These are phyloP conservation scores for Chymomyza fuscimana DNA, from an alignment of 2,888 invertebrate genomes.

Conservation along the genomic window DNA sequence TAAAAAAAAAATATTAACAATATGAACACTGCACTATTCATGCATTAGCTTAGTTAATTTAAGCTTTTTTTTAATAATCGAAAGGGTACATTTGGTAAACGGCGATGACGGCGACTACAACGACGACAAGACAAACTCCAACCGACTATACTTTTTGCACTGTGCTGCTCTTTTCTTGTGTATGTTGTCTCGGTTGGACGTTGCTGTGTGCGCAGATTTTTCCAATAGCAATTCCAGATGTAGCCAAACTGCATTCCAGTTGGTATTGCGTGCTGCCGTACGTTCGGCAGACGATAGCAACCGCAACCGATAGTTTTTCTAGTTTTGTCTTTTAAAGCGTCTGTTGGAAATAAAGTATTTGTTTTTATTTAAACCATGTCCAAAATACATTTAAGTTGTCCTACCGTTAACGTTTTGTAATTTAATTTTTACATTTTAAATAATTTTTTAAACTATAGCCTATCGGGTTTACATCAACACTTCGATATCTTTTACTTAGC, in stretches of 20 bases:
- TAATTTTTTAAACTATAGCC: neutral
- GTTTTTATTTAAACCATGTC: no score
- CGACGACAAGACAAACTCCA: neutral
- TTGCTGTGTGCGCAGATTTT: neutral
- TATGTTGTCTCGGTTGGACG: neutral
- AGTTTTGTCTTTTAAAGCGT: neutral
- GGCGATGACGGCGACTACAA: neutral
- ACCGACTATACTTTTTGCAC: conserved; percentile 1
- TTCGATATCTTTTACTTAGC: neutral
- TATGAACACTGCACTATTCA: neutral
- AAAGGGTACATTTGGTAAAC: neutral
- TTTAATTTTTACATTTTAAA: neutral
- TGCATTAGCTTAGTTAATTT: neutral
- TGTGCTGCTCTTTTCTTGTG: neutral
- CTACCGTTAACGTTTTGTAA: no score
- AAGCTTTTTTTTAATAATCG: neutral
- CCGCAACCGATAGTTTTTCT: neutral
- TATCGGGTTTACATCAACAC: neutral
- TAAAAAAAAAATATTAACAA: neutral
- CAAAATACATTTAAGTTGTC: no score
- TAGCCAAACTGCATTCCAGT: neutral
- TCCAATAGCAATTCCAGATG: neutral
- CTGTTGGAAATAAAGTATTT: no score
- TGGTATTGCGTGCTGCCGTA: neutral
- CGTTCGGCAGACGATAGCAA: neutral